Evolutionary conservation across 2,888 invertebrate species (phyloP), one percentile per base, ranked within the genome.

Genomic region (Dyspetes luteomarginatus): DNA sequence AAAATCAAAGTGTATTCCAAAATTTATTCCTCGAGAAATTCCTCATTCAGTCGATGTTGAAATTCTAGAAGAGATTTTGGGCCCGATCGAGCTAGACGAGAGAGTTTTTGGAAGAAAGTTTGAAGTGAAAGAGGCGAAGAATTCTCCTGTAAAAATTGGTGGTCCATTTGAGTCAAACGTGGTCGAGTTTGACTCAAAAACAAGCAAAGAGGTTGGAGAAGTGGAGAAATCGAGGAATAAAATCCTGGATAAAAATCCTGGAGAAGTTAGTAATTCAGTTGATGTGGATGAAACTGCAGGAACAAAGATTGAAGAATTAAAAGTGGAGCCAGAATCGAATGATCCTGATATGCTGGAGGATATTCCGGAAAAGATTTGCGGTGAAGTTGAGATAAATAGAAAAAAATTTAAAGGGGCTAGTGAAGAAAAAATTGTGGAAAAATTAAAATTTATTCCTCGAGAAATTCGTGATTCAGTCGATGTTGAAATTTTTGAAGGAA

Each of bases 51-150:
- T 17, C 26, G 67, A 69, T 2, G 30, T 68, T n/a, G 48, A 69
- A 43, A 68, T 52, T 69, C 43, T 64, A n/a, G 58, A 55, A 5
- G 56, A 28, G 2, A 55, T 50, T 55, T 24, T 43, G 24, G 45
- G n/a, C 68, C 43, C 69, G 19, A 22, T 4, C 36, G 48, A 60
- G 30, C 41, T 45, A 17, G 52, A 26, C 4, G 30, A 17, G 22
- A 17, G 26, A 5, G 12, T 45, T 30, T 74, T 12, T 15, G 17
- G 41, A 7, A 45, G 15, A 9, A 22, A 43, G 19, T 50, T 12
- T 28, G 48, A 69, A 58, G 43, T 43, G 4, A 15, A 4, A 3
- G 22, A 60, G 24, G 17, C 3, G 24, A 5, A 3, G 48, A 15
- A 48, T 4, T 5, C 5, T 48, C 17, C 48, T 12, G 30, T 4